Base-by-base conservation (phyloP, 2,113 vertebrate species). In the Eulacestoma nigropectus region DNA sequence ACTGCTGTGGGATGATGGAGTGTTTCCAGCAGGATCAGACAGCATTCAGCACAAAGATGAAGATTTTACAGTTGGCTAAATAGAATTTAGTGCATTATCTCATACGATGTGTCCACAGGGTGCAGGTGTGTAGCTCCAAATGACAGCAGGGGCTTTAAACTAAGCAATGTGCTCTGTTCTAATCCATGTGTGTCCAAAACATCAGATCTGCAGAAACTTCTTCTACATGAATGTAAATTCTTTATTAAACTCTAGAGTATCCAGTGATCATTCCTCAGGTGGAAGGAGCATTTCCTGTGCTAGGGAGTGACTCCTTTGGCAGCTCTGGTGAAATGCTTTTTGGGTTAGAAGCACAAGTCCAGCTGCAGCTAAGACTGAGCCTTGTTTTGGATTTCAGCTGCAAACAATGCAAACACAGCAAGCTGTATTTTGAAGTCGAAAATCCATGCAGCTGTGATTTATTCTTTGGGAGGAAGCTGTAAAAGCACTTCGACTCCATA, bases 351-450 rank as follows among this genome's bases (percentile, higher is more conserved):
- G 32, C 74, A 64, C 41, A 68, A 74, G 37, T 55, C 87, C 67
- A 75, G 70, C 65, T 91, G 95, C 74, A 57, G 79, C 49, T 56
- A 62, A 73, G 37, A 56, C 53, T 78, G 26, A 94, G 49, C 78
- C 77, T 69, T 94, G 70, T 95, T 95, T 94, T 96, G 77, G 20
- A 60, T 91, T 89, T 95, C 89, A 93, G 57, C 73, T 79, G 41
- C 87, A 95, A 84, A 89, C 49, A 79, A 64, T 27, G 49, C 81
- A 92, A 95, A 93, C 78, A 89, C 33, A 68, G 70, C 55, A 87
- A 80, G 87, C 94, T 89, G 62, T 91, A 68, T 95, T 94, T 97
- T 89, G 74, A 93, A 76, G 35, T 67, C 0, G 0, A 83, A 96
- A 95, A 90, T 92, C 93, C 92, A n/a, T 20, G 75, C 55, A 79